phyloP scores from a whole-genome alignment of 2,888 invertebrate genomes.

The Andrena praecox region DNA sequence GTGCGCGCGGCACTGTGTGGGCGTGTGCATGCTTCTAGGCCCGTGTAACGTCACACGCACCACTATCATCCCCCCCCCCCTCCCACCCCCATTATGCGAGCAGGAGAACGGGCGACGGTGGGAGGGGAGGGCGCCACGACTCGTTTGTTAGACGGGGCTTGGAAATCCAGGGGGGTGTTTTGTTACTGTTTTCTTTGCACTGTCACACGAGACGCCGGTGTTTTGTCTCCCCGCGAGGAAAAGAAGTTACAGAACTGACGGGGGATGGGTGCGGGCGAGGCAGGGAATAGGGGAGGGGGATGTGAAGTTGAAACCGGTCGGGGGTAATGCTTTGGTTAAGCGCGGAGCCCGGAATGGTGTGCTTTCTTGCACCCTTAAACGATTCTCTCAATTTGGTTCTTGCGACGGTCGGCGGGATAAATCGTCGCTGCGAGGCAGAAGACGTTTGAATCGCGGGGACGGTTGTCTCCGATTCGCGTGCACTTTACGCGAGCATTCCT shows the following conservation, averaged over 20 bases:
- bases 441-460: not conserved
- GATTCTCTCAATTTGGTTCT: conserved; percentile 61
- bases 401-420: conserved; percentile 53
- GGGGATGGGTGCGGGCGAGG: conserved; percentile 16
- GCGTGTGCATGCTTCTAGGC: conserved; percentile 56
- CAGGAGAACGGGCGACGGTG: conserved; percentile 30
- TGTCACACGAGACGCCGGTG: conserved; percentile 70
- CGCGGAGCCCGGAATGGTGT: conserved; percentile 44
- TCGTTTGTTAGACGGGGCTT: conserved; percentile 81
- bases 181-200: conserved; percentile 80
- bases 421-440: conserved; percentile 42
- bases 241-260: conserved; percentile 47
- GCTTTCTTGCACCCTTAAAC: conserved; percentile 61
- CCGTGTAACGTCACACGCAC: conserved; percentile 79
- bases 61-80: conserved; percentile 68
- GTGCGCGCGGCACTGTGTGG: conserved; percentile 47
- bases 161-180: conserved; percentile 75
- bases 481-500: not conserved
- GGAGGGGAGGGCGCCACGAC: conserved; percentile 77
- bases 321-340: conserved; percentile 63
- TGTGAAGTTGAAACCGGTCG: conserved; percentile 55
- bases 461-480: not conserved
- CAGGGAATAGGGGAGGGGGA: conserved; percentile 21
- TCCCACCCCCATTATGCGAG: conserved; percentile 75
- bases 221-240: conserved; percentile 72